Conservation (phyloP, 1,140 invertebrate genomes). For the Drosophila santomea region DNA sequence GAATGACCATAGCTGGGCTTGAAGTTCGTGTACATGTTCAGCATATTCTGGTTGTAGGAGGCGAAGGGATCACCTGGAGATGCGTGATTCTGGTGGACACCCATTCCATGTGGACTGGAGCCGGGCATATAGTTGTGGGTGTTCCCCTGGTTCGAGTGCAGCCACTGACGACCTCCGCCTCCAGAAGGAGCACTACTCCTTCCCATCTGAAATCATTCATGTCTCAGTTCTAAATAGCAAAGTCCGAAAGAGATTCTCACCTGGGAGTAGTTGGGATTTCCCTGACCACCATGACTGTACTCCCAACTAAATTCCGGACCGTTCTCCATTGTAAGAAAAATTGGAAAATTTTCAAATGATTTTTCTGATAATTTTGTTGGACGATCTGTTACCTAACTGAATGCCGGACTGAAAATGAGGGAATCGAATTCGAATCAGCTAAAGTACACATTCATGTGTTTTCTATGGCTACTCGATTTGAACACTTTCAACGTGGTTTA, state of each 20-base stretch:
- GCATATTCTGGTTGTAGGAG: constrained; percentile 54
- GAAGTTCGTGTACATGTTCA: constrained; percentile 35
- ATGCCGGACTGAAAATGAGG: constrained; percentile 37
- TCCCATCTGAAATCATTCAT: constrained; percentile 15
- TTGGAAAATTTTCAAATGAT: constrained; percentile 20
- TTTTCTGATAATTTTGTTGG: constrained; percentile 30
- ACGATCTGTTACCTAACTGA: constrained; percentile 34
- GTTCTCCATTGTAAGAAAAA: constrained; percentile 40
- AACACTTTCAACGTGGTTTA: no score
- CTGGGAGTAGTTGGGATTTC: constrained; percentile 26
- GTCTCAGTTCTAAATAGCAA: no score
- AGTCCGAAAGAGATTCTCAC: constrained; percentile 10
- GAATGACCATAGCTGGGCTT: constrained; percentile 22
- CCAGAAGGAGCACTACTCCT: constrained; percentile 7
- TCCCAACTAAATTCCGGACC: constrained; percentile 57
- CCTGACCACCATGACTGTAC: constrained; percentile 19
- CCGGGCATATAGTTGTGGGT: constrained; percentile 7
- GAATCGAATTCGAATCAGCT: no score
- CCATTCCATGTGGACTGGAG: constrained; percentile 11
- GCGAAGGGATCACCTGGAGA: constrained; percentile 32
- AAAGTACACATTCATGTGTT: not conserved
- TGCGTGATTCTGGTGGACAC: not conserved
- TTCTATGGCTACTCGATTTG: constrained; percentile 3
- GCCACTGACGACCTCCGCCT: constrained; percentile 53
- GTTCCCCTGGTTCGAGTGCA: constrained; percentile 60